Evolutionary conservation across 2,113 vertebrate species (phyloP).

Genomic region (Hepsetus odoe): DNA sequence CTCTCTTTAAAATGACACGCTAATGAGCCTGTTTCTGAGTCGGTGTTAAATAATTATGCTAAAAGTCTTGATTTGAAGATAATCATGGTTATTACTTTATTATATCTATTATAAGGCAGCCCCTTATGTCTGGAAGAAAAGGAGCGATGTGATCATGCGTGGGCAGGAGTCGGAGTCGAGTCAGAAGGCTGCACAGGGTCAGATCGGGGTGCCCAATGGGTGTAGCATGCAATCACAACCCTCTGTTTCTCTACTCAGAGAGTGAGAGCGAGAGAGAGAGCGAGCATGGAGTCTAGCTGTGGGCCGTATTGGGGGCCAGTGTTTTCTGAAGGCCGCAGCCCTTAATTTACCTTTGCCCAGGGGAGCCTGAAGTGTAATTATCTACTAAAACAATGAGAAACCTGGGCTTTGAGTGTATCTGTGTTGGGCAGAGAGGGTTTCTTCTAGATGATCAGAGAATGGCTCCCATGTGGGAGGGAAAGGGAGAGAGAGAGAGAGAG

Average conservation of each 20-base stretch:
- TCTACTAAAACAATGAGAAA: slow-evolving; percentile 61
- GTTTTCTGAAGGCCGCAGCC: slow-evolving; percentile 59
- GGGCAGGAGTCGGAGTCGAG: slow-evolving; percentile 6
- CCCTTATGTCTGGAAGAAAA: neutral
- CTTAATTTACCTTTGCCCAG: slow-evolving; percentile 63
- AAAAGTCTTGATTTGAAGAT: too few relatives aligned
- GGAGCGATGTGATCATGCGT: slow-evolving; percentile 11
- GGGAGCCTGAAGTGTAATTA: slow-evolving; percentile 63
- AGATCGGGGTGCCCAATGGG: slow-evolving; percentile 16
- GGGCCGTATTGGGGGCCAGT: slow-evolving; percentile 61
- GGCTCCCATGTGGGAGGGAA: neutral
- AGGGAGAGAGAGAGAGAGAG: neutral
- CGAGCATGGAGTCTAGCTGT: slow-evolving; percentile 62
- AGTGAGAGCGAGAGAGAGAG: slow-evolving; percentile 35
- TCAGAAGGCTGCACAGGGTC: neutral
- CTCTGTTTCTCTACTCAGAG: neutral
- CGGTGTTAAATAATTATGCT: too few relatives aligned
- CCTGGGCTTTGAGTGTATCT: slow-evolving; percentile 1
- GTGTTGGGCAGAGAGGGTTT: neutral
- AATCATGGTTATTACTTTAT: too few relatives aligned
- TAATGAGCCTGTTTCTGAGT: too few relatives aligned
- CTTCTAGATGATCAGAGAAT: slow-evolving; percentile 43
- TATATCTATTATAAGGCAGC: too few relatives aligned
- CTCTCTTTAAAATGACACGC: too few relatives aligned
- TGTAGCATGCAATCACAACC: slow-evolving; percentile 14